These are phyloP conservation scores for Tenthredo mesomela DNA, from an alignment of 2,888 invertebrate genomes.

Conservation along the genomic window DNA sequence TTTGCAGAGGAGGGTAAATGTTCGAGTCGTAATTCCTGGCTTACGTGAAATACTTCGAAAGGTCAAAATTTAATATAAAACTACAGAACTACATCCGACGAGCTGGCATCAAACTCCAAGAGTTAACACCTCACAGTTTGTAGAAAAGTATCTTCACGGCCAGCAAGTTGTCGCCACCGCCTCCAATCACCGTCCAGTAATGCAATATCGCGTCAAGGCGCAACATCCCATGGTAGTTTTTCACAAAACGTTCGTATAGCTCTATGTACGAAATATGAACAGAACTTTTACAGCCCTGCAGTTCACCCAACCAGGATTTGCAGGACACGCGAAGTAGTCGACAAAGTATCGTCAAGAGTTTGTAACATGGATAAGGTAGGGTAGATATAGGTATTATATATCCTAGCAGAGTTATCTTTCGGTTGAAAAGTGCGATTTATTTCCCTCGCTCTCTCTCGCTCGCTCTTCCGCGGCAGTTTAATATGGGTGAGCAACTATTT, in stretches of 20 bases:
- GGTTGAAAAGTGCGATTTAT: conserved; percentile 50
- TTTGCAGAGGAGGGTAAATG: not conserved
- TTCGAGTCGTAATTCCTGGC: not conserved
- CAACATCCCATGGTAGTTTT: conserved; percentile 39
- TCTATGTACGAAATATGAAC: conserved; percentile 14
- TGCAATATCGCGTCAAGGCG: conserved; percentile 39
- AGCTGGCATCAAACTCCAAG: not conserved
- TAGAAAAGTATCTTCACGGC: conserved; percentile 39
- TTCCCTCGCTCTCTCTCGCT: conserved; percentile 11
- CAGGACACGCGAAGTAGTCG: conserved; percentile 19
- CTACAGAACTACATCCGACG: not conserved
- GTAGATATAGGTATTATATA: not conserved
- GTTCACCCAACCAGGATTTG: not conserved
- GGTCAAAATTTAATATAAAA: conserved; percentile 25
- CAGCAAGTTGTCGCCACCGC: conserved; percentile 29
- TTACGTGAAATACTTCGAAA: not conserved
- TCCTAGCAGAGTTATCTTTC: conserved; percentile 26
- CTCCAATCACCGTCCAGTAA: conserved; percentile 37
- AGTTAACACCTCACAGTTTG: not conserved
- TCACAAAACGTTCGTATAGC: not conserved
- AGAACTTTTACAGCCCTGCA: conserved; percentile 8
- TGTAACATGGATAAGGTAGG: conserved; percentile 17
- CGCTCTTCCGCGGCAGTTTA: conserved; percentile 14
- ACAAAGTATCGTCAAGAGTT: conserved; percentile 39
- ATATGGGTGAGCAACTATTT: conserved; percentile 47